A percentile compares a stretch with the other conserved stretches of the same genome.
Evolutionary conservation across 2,113 vertebrate genomes (phyloP).

Genomic region (Oceanodroma tethys): DNA sequence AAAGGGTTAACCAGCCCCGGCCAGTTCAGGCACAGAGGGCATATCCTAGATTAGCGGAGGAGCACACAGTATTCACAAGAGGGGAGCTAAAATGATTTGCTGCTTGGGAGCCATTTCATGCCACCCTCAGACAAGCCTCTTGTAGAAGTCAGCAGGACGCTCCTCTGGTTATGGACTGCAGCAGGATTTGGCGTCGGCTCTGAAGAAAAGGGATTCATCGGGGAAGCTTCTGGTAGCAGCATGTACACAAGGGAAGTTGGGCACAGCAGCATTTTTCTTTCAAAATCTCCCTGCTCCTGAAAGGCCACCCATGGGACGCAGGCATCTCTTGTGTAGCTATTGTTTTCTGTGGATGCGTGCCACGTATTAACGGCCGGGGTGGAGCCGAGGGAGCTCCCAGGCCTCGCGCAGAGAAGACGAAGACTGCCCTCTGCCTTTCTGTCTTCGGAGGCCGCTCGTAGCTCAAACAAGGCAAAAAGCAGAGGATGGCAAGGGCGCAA

Average conservation of each 20-base stretch:
- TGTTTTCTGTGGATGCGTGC: conserved; percentile 40
- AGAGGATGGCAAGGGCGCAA: not conserved
- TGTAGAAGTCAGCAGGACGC: conserved; percentile 32
- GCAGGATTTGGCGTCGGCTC: conserved; percentile 8
- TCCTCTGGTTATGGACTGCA: conserved; percentile 25
- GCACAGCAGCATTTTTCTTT: conserved; percentile 40
- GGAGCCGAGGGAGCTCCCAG: not conserved
- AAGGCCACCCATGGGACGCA: conserved; percentile 52
- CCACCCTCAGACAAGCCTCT: conserved; percentile 34
- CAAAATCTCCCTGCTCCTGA: conserved; percentile 51
- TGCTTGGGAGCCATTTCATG: conserved; percentile 10
- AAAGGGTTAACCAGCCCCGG: not conserved
- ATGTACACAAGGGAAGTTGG: conserved; percentile 32
- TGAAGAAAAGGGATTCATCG: conserved; percentile 1
- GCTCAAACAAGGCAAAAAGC: not conserved
- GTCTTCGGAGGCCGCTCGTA: not conserved
- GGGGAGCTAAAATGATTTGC: not conserved
- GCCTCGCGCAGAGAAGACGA: not conserved
- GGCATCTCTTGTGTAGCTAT: conserved; percentile 40
- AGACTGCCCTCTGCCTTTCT: conserved; percentile 62
- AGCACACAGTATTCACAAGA: not conserved
- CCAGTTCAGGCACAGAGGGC: too few species aligned
- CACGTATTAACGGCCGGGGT: not conserved
- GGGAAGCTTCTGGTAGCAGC: conserved; percentile 59
- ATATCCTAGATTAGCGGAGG: not conserved